Evolutionary conservation across 2,797 vertebrate species (phyloP).

Genomic region (Ficedula albicollis): DNA sequence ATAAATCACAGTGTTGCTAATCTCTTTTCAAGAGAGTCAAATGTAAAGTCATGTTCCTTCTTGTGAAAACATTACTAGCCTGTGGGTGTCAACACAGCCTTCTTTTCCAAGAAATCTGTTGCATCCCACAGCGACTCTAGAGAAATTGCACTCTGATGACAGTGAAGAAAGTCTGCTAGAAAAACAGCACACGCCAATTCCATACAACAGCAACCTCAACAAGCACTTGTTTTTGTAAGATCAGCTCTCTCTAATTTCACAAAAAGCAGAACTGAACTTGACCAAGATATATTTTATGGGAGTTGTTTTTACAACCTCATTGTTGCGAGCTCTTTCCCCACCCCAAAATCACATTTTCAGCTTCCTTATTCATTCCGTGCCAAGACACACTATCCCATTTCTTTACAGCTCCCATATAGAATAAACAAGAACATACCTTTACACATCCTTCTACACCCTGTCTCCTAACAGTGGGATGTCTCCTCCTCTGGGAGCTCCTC

Average conservation of each 20-base stretch:
- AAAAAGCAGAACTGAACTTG: conserved; percentile 37
- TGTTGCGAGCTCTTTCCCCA: background rate
- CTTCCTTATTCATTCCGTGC: conserved; percentile 30
- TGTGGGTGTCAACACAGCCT: conserved; percentile 73
- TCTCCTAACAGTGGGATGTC: background rate
- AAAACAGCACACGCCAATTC: conserved; percentile 59
- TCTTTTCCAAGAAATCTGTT: conserved; percentile 75
- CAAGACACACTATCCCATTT: conserved; percentile 3
- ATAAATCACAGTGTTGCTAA: conserved; percentile 65
- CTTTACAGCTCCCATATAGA: background rate
- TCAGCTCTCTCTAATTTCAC: conserved; percentile 33
- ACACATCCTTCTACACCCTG: background rate
- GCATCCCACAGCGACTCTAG: conserved; percentile 62
- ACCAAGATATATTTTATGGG: conserved; percentile 10
- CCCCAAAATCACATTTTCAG: conserved; percentile 19
- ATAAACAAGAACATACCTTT: background rate
- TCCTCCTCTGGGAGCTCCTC: background rate
- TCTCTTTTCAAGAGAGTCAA: conserved; percentile 69
- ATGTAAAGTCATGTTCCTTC: conserved; percentile 74
- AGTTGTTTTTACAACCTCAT: background rate
- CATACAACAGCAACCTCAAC: conserved; percentile 32
- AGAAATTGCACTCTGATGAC: conserved; percentile 69
- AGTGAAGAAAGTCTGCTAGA: conserved; percentile 63
- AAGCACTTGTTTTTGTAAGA: conserved; percentile 54
- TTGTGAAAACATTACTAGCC: conserved; percentile 74